A percentile compares a stretch with the other conserved stretches of the same genome.
These are phyloP conservation scores for Mystacornis crossleyi DNA, from an alignment of 2,113 vertebrate species.

Conservation along the genomic window DNA sequence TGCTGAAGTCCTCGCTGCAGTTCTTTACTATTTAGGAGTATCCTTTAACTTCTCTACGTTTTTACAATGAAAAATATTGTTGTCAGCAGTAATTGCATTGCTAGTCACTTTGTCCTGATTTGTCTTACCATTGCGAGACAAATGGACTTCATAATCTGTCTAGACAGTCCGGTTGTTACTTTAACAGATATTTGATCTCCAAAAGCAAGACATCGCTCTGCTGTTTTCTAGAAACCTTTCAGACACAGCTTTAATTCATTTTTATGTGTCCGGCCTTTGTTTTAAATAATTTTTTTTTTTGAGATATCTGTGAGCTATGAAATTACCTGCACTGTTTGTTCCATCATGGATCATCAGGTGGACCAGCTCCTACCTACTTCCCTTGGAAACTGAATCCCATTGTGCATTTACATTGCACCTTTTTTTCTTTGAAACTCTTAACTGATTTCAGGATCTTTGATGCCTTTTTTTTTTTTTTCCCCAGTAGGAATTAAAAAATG, in stretches of 20 bases:
- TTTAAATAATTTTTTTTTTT: constrained; percentile 3
- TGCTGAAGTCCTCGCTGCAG: neutral
- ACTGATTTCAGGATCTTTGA: neutral
- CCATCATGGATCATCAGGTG: neutral
- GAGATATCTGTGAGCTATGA: neutral
- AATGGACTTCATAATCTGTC: constrained; percentile 36
- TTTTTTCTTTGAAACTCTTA: neutral
- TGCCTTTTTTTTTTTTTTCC: neutral
- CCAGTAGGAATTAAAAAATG: neutral
- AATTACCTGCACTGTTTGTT: neutral
- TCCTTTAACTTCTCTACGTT: neutral
- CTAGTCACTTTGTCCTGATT: constrained; percentile 16
- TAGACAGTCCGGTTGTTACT: constrained; percentile 23
- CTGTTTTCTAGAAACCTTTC: constrained; percentile 13
- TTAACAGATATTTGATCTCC: constrained; percentile 48
- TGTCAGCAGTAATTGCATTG: constrained; percentile 46
- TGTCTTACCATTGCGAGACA: neutral
- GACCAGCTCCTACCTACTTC: neutral
- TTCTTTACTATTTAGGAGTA: neutral
- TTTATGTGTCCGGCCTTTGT: constrained; percentile 24
- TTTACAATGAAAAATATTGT: constrained; percentile 36
- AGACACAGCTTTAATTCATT: constrained; percentile 3
- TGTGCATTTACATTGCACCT: neutral
- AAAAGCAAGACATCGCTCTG: constrained; percentile 32
- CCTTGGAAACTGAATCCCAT: neutral